Evolutionary conservation across 1,140 invertebrate genomes (phyloP).

Genomic region (Caenorhabditis latens): DNA sequence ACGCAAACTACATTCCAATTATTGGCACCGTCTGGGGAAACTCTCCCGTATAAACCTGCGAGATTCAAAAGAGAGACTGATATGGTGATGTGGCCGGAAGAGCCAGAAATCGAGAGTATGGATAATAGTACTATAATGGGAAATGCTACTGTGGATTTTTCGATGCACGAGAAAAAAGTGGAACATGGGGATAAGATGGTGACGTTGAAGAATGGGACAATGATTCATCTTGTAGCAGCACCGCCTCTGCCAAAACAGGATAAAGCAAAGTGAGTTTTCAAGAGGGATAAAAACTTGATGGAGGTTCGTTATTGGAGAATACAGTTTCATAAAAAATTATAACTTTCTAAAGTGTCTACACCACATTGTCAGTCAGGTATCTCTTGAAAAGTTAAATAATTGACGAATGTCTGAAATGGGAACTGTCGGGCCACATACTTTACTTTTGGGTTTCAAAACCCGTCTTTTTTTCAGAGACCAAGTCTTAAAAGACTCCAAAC

Average conservation of each 20-base stretch:
- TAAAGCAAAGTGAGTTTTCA: neutral
- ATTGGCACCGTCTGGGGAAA: slow-evolving; percentile 24
- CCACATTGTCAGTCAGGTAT: too few relatives aligned
- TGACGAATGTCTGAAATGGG: too few relatives aligned
- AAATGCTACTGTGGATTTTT: neutral
- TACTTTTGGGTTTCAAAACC: too few relatives aligned
- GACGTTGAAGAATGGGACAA: neutral
- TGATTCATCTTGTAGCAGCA: slow-evolving; percentile 3
- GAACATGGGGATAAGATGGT: neutral
- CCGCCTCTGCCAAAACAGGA: neutral
- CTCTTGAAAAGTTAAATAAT: too few relatives aligned
- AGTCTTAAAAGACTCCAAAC: slow-evolving; percentile 1
- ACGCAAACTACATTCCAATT: slow-evolving; percentile 1
- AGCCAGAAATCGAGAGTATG: neutral
- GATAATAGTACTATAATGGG: neutral
- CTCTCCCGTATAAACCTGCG: slow-evolving; percentile 22
- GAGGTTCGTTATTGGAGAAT: too few relatives aligned
- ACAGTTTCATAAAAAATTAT: too few relatives aligned
- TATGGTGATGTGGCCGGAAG: neutral
- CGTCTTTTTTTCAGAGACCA: slow-evolving; percentile 25
- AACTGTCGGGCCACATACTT: too few relatives aligned
- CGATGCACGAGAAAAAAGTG: neutral
- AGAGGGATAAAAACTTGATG: too few relatives aligned
- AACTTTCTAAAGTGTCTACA: too few relatives aligned
- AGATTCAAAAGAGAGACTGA: slow-evolving; percentile 7